Evolutionary conservation across 2,797 vertebrate species (phyloP).

Genomic region (Mus caroli): DNA sequence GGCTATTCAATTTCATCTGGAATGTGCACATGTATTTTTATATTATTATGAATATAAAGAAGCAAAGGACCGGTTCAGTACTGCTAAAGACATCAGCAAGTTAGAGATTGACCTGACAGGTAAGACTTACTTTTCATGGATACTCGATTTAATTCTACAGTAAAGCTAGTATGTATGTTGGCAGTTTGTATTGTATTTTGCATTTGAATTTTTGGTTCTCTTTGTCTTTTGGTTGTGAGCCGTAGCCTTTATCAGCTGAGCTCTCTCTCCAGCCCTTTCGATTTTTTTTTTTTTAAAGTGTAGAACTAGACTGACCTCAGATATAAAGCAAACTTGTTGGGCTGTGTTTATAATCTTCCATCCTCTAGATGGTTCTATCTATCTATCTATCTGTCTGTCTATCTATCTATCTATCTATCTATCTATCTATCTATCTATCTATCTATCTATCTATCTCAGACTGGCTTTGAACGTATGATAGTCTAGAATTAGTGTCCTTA

Average conservation of each 20-base stretch:
- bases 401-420: too few relatives aligned
- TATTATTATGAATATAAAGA: constrained; percentile 95
- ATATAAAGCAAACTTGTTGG: background rate
- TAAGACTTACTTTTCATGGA: constrained; percentile 82
- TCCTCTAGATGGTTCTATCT: background rate
- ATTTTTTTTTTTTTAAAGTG: background rate
- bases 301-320: background rate
- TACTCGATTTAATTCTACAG: constrained; percentile 57
- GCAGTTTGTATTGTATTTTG: constrained; percentile 34
- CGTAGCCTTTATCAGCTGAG: background rate
- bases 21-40: constrained; percentile 93
- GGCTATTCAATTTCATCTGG: constrained; percentile 94
- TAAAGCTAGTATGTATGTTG: constrained; percentile 29
- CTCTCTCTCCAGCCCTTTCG: background rate
- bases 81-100: constrained; percentile 91
- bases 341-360: background rate
- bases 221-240: background rate
- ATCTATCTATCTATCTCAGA: background rate
- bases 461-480: background rate
- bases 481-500: background rate
- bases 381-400: too few relatives aligned
- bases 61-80: constrained; percentile 93
- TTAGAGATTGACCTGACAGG: constrained; percentile 93
- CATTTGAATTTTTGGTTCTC: background rate
- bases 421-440: too few relatives aligned